Percentiles rank a stretch among this genome's conserved stretches.
These are phyloP conservation scores for Atlantisia rogersi DNA, from an alignment of 2,113 vertebrate species.

Conservation along the genomic window DNA sequence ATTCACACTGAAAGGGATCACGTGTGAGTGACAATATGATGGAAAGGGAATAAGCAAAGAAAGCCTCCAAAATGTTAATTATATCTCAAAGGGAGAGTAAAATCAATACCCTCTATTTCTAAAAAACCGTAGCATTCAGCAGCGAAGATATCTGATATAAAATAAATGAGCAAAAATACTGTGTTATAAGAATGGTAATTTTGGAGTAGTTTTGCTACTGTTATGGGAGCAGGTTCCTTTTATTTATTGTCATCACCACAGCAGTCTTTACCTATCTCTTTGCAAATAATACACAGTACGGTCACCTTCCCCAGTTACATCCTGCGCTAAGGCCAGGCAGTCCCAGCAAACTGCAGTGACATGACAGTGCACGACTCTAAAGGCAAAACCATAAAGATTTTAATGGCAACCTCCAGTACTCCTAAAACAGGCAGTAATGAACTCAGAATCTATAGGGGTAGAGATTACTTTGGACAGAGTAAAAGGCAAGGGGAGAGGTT, in stretches of 20 bases:
- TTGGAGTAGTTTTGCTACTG: background rate
- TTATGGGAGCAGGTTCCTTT: background rate
- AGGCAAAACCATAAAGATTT: conserved; percentile 26
- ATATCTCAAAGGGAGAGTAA: conserved; percentile 7
- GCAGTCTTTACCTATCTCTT: background rate
- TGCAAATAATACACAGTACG: background rate
- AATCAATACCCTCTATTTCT: conserved; percentile 34
- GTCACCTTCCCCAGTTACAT: background rate
- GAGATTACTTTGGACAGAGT: conserved; percentile 50
- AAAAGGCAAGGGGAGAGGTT: conserved; percentile 61
- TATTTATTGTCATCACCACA: background rate
- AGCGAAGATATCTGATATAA: background rate
- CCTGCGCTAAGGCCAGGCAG: background rate
- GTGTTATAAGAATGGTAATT: background rate
- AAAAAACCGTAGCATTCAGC: background rate
- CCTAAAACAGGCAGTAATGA: conserved; percentile 55
- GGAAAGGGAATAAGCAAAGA: background rate
- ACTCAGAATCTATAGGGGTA: conserved; percentile 42
- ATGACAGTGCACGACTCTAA: rapidly evolving
- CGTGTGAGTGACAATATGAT: background rate
- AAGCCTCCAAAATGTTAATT: conserved; percentile 43
- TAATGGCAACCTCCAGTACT: background rate
- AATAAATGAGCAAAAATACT: background rate
- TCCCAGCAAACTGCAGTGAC: background rate
- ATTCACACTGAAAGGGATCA: background rate